Base-by-base conservation (phyloP, 2,888 invertebrate species). In the Steromphala cineraria region DNA sequence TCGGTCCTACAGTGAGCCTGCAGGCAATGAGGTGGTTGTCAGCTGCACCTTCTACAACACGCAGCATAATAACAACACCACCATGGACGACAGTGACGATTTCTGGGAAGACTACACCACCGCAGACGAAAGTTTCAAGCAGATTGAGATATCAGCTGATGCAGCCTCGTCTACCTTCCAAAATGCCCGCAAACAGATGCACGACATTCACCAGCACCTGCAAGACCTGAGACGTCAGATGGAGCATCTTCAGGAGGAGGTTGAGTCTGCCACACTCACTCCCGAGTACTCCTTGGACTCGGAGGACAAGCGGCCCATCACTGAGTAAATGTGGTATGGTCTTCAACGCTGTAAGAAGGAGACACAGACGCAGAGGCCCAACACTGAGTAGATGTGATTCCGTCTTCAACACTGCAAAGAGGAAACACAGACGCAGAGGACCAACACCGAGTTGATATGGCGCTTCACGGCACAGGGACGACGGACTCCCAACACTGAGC, bases 171-270 rank as follows among this genome's bases (percentile, higher is more conserved):
- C 82, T 3, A 87, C 88, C 67, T 90, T 89, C 81, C 86, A 88
- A 55, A 88, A 90, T 80, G 91, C 91, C 0, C 86, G 90, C 24
- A 85, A 86, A 19, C 90, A 91, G 80, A 91, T 91, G 91, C 88
- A 89, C 67, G 91, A 91, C 76, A 91, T 91, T 21, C 91, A 91
- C 75, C 81, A 87, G 15, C 90, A 90, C 78, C 82, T 91, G 46
- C 88, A 90, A 77, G 88, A 86, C 75, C 83, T 91, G 24, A 83
- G 89, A 2, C 82, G 89, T 17, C 90, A 91, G 81, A 90, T 90
- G 90, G 90, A 89, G 56, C 82, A 87, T 75, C 85, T 90, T 53
- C 89, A 90, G 77, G 87, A 89, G 46, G 89, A 91, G 62, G 80
- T 84, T 62, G 87, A 87, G 31, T 85, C 85, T 40, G 81, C 85